Conservation (phyloP, 2,888 invertebrate genomes). For the Troides oblongomaculatus region DNA sequence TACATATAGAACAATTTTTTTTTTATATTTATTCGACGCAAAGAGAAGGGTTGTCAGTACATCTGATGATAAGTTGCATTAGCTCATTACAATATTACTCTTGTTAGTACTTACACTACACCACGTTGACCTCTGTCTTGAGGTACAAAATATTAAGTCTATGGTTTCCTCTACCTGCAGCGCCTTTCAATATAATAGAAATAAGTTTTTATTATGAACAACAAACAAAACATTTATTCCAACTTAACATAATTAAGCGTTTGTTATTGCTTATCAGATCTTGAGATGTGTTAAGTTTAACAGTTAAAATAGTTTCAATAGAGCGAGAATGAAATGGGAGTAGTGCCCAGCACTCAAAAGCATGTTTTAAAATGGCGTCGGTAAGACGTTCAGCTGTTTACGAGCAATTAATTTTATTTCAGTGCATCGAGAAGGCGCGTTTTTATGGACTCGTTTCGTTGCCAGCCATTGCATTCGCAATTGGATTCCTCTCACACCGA, state of each 20-base stretch:
- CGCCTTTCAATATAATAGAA: no score
- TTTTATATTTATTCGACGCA: no score
- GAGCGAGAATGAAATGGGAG: constrained; percentile 8
- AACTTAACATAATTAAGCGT: not conserved
- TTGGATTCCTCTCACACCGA: constrained; percentile 37
- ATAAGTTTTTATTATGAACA: no score
- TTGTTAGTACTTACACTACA: no score
- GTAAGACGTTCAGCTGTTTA: constrained; percentile 44
- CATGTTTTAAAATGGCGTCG: constrained; percentile 40
- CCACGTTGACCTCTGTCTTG: no score
- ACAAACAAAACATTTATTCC: not conserved
- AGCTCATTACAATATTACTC: no score
- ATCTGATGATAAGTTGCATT: no score
- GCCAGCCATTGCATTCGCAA: constrained; percentile 42
- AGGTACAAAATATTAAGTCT: no score
- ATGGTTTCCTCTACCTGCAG: no score
- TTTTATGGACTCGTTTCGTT: constrained; percentile 41
- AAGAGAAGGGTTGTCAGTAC: no score
- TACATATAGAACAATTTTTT: no score
- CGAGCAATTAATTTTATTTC: constrained; percentile 54
- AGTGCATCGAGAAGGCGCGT: constrained; percentile 40
- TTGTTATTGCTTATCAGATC: not conserved
- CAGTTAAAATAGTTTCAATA: constrained; percentile 21
- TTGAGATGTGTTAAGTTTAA: not conserved
- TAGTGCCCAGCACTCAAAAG: constrained; percentile 23